A percentile compares a stretch with the other conserved stretches of the same genome.
Conservation (phyloP, 2,113 vertebrate species). For the Orthonyx spaldingii region DNA sequence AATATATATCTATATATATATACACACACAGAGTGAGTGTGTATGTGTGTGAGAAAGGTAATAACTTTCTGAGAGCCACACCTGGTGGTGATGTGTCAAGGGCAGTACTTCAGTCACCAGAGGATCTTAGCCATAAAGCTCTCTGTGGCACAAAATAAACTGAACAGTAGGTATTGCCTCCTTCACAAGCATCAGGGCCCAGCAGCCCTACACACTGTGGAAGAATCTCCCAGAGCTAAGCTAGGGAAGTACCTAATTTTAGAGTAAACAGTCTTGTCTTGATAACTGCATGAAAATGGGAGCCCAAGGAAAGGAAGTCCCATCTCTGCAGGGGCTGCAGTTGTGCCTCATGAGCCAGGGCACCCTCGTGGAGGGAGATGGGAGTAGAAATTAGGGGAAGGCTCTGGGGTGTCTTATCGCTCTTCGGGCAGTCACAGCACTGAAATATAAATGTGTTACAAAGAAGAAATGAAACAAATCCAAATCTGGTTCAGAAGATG, state of each 20-base stretch:
- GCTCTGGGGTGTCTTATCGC: not conserved
- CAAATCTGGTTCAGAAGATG: not conserved
- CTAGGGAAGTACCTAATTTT: not conserved
- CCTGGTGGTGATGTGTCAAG: not conserved
- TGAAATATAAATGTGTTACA: not conserved
- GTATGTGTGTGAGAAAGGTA: not conserved
- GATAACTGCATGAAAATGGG: not conserved
- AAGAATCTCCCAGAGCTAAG: not conserved
- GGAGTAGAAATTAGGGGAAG: not conserved
- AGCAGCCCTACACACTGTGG: not conserved
- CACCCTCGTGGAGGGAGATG: fast-evolving
- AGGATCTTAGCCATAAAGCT: not conserved
- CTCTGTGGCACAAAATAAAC: not conserved
- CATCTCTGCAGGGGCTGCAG: not conserved
- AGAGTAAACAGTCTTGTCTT: not conserved
- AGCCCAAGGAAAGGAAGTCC: not conserved
- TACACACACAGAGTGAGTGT: not conserved
- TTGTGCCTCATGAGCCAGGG: fast-evolving
- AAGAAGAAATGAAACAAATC: not conserved
- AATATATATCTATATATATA: not conserved
- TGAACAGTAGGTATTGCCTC: fast-evolving
- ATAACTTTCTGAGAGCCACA: not conserved
- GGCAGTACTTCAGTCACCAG: not conserved
- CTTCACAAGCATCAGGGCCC: not conserved
- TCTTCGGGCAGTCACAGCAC: not conserved